Base-by-base conservation (phyloP, 2,888 invertebrate species). In the Drosophila villosipedis region DNA sequence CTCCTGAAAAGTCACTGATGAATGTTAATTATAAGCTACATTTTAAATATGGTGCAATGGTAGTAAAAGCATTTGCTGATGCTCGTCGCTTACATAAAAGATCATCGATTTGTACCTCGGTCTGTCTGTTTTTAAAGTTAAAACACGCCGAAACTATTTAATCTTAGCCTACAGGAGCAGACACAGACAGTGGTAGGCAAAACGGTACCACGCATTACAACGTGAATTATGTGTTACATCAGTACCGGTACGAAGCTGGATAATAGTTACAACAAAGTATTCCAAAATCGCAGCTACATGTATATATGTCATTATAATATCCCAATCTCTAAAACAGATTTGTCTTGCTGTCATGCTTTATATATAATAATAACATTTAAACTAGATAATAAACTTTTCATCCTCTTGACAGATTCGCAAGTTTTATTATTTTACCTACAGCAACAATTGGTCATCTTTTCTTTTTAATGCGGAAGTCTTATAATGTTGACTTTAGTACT, bases 391-490 rank as follows among this genome's bases (percentile, higher is more conserved):
- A n/a, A n/a, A n/a, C 65, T 76, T 71, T 57, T 41, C 50, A 66
- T 62, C 54, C 39, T 22, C 54, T 57, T 58, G 59, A 68, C 59
- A 76, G 73, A 80, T 82, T 68, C 65, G 31, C 61, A 41, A 64
- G 35, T 63, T 47, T 68, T 82, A 69, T 72, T 68, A 57, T 63
- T 59, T 55, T 41, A 57, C 53, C 28, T 19, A 57, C 55, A 54
- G 61, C 69, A 61, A 74, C 69, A 84, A 76, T 76, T 67, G 75
- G 63, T 72, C 68, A 80, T 64, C 61, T 83, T 79, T 82, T 81
- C 65, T 68, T 35, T 76, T 58, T 55, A 77, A 80, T 82, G 68
- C 84, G 87, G 84, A 84, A 87, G 82, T 77, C 75, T 82, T 77
- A 35, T 61, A 61, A 69, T 62, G 55, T 37, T 25, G 58, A 58